Evolutionary conservation across 2,113 vertebrate species (phyloP).

Genomic region (Eulacestoma nigropectus): DNA sequence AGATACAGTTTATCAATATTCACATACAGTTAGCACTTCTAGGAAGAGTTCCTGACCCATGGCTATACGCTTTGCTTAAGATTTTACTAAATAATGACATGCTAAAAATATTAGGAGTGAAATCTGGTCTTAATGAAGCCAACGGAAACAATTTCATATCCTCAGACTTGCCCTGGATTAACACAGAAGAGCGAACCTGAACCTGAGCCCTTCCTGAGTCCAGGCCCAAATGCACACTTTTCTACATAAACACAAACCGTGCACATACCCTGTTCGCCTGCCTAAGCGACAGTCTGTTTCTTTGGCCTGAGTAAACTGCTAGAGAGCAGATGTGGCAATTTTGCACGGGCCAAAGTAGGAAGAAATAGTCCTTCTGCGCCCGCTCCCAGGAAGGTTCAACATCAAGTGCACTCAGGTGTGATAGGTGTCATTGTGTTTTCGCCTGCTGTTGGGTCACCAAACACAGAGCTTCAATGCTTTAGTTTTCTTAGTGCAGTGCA

Average conservation of each 20-base stretch:
- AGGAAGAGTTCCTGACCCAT: neutral
- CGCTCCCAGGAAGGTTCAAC: neutral
- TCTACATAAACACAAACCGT: neutral
- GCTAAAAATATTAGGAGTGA: neutral
- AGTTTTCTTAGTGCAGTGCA: neutral
- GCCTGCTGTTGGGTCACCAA: neutral
- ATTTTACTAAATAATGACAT: neutral
- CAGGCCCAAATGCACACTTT: neutral
- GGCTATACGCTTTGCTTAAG: neutral
- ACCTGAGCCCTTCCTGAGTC: rapidly evolving
- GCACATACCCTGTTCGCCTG: neutral
- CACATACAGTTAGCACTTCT: neutral
- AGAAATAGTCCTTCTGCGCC: neutral
- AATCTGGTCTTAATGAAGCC: neutral
- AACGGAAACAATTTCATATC: neutral
- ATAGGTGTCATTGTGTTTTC: neutral
- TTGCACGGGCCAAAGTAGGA: neutral
- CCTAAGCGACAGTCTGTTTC: neutral
- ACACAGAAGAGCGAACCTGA: neutral
- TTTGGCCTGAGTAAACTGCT: neutral
- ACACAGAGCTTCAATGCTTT: neutral
- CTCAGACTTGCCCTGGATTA: neutral
- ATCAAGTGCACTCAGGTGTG: neutral
- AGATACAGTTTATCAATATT: neutral
- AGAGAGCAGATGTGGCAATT: neutral